phyloP scores from a whole-genome alignment of 1,140 invertebrate genomes.

The Formica selysi region DNA sequence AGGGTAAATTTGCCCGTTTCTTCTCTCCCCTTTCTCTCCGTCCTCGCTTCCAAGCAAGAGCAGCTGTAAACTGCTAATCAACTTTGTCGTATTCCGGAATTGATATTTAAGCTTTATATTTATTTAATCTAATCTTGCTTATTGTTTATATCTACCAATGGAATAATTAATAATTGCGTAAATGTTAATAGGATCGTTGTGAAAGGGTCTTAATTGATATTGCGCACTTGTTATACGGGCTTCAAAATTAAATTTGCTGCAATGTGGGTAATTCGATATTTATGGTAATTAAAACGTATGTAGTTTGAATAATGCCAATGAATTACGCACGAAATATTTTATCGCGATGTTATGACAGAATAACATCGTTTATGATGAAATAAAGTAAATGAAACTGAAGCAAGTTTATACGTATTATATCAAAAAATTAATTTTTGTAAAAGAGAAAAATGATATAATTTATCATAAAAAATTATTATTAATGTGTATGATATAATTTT shows the following conservation, averaged over 20 bases:
- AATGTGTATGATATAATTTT: background rate
- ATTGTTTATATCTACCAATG: background rate
- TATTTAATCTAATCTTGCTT: conserved; percentile 33
- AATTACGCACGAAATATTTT: background rate
- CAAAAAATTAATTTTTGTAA: background rate
- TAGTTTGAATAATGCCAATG: conserved; percentile 3
- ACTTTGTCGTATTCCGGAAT: background rate
- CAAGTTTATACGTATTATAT: background rate
- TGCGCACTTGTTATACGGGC: conserved; percentile 9
- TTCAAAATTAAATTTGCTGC: conserved; percentile 20
- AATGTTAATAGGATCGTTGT: background rate
- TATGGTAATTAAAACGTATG: background rate
- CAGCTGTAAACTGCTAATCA: conserved; percentile 5
- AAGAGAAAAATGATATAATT: background rate
- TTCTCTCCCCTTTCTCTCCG: too few species aligned
- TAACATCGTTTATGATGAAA: background rate
- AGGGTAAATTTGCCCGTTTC: conserved; percentile 17
- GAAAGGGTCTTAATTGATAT: background rate
- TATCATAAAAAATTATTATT: background rate
- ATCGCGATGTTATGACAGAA: background rate
- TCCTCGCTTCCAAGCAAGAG: background rate
- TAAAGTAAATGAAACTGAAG: background rate
- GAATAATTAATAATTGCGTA: conserved; percentile 21
- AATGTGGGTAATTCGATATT: conserved; percentile 19
- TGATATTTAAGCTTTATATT: conserved; percentile 14